Base-by-base conservation (phyloP, 2,113 vertebrate genomes). In the Mirza zaza region DNA sequence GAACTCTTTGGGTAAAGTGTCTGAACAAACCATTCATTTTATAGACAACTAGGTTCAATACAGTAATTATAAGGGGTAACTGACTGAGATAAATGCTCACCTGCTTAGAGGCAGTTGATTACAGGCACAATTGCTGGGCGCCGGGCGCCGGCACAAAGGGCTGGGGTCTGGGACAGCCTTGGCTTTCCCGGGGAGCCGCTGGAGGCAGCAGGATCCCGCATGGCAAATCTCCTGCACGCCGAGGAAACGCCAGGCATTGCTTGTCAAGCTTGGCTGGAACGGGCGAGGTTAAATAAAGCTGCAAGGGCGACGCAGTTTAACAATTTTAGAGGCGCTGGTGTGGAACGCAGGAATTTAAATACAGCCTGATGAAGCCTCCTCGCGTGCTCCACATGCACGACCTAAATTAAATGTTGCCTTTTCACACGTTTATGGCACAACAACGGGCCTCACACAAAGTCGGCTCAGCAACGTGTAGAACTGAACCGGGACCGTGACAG, bases 61-160 rank as follows among this genome's bases (percentile, higher is more conserved):
- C 99, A 99, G 98, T 99, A 99, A 99, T 99, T 99, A 99, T 98
- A 98, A 98, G 98, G 98, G 99, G 98, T 99, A 99, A 99, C 98
- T 99, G 98, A 98, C 99, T 99, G 99, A 99, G 99, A 99, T 99
- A 99, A 99, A 99, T 98, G 98, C 99, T 99, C 98, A 99, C 99
- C 99, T 99, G 99, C 98, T 99, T 98, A 99, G 98, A 98, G 97
- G 98, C 98, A 98, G 98, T 98, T 99, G 98, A 99, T 99, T 98
- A 99, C 98, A 98, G 98, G 98, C 94, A 98, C 97, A 97, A 98
- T 97, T 98, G 98, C 96, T 97, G 96, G 96, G 98, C 96, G 55
- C 98, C 95, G 85, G 98, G 98, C 97, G 57, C 98, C 87, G 45
- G 96, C 98, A 98, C 98, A 98, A 98, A 87, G 91, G 91, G 50